phyloP scores from a whole-genome alignment of 2,888 invertebrate genomes.

The Galeopsomyia nigrocyanea region DNA sequence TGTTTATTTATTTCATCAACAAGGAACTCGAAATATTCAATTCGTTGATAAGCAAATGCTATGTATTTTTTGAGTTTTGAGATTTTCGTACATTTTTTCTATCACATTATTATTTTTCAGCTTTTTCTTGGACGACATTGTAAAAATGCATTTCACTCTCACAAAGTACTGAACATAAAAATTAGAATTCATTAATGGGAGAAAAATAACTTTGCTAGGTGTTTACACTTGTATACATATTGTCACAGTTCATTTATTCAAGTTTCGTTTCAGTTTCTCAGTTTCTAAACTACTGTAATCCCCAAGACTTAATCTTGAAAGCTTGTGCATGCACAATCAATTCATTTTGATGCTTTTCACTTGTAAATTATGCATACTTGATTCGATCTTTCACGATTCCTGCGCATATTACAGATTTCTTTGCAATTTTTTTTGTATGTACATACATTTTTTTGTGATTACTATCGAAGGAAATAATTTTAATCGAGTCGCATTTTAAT shows the following conservation, averaged over 20 bases:
- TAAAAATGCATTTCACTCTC: not conserved
- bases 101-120: not conserved
- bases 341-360: slow-evolving; percentile 11
- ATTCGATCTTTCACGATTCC: slow-evolving; percentile 6
- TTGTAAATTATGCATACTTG: not conserved
- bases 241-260: slow-evolving; percentile 60
- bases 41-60: not conserved
- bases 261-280: slow-evolving; percentile 48
- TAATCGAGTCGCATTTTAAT: slow-evolving; percentile 38
- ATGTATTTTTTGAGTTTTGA: slow-evolving; percentile 7
- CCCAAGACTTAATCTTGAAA: slow-evolving; percentile 45
- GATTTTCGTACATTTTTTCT: no score
- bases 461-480: slow-evolving; percentile 9
- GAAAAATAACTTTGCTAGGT: slow-evolving; percentile 18
- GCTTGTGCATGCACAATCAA: slow-evolving; percentile 7
- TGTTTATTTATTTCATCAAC: slow-evolving; percentile 26
- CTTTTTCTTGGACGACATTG: not conserved
- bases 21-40: slow-evolving; percentile 17
- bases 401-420: slow-evolving; percentile 11
- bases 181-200: slow-evolving; percentile 14
- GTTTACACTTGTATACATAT: slow-evolving; percentile 56
- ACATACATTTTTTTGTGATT: not conserved
- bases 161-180: not conserved
- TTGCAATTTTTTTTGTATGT: not conserved
- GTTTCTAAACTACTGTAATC: slow-evolving; percentile 63